These are phyloP conservation scores for Drosophila tripunctata DNA, from an alignment of 2,888 invertebrate genomes.

Conservation along the genomic window DNA sequence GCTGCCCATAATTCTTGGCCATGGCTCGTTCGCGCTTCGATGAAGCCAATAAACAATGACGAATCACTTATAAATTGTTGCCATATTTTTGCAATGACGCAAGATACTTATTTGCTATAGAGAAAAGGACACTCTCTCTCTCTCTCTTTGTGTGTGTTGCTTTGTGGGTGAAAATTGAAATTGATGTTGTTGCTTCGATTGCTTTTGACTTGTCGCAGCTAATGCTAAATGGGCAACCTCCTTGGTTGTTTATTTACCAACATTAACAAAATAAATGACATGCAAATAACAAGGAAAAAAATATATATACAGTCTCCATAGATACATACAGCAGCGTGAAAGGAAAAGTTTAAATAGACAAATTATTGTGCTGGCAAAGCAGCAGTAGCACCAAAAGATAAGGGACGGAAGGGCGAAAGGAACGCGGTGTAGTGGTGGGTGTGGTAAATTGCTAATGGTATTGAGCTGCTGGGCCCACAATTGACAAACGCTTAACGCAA, in stretches of 20 bases:
- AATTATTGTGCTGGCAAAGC: conserved; percentile 59
- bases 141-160: neutral
- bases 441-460: conserved; percentile 55
- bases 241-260: conserved; percentile 72
- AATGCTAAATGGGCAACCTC: conserved; percentile 54
- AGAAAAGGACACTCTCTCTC: neutral
- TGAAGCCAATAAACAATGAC: conserved; percentile 81
- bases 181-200: conserved; percentile 64
- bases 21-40: conserved; percentile 66
- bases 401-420: neutral
- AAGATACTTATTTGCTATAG: conserved; percentile 45
- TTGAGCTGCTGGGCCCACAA: conserved; percentile 26
- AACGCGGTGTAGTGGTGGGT: too few species aligned
- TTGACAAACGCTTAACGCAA: conserved; percentile 65
- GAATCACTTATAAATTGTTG: conserved; percentile 82
- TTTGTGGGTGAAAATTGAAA: conserved; percentile 72
- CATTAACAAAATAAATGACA: conserved; percentile 79
- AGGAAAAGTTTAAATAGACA: conserved; percentile 72
- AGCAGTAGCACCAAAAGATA: neutral
- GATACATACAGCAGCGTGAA: conserved; percentile 29
- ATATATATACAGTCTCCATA: neutral
- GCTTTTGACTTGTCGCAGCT: conserved; percentile 54
- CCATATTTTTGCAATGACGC: conserved; percentile 65
- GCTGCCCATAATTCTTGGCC: conserved; percentile 67
- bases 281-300: conserved; percentile 65